Evolutionary conservation across 2,888 invertebrate genomes (phyloP), one percentile per base, ranked within the genome.

Genomic region (Morpho achilles): DNA sequence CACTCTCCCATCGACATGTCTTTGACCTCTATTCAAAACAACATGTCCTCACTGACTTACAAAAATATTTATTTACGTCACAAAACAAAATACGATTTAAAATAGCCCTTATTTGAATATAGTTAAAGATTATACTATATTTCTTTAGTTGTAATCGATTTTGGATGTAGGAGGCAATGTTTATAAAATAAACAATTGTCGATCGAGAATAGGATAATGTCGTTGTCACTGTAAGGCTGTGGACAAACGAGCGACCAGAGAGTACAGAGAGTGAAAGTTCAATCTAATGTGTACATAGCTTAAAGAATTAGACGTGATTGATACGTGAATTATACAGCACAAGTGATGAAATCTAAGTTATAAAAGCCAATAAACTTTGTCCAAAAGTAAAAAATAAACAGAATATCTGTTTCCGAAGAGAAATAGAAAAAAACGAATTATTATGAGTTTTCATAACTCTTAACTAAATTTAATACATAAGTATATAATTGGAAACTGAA

Each of bases 151-250:
- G 50, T 41, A 22, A 51, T 8, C 58, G 42, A 10, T 23, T 40
- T 50, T 60, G 49, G n/a, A 45, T 59, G 55, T 50, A 58, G 58
- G 56, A 57, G 73, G 73, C 64, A 71, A 74, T 82, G 85, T 84
- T 84, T 80, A 71, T 76, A 79, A 76, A 80, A 79, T 83, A 85
- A 86, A 86, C 84, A 86, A 82, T 73, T 77, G 78, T 70, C 71
- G 84, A 82, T 86, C 80, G 75, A 78, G 79, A 78, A 82, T 79
- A 80, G 82, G 82, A 84, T 80, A 82, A 76, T 86, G 84, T 86
- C 84, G 79, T 84, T 85, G 84, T 86, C 85, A 80, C 75, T 80
- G 67, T 74, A 67, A 75, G 75, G 77, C 74, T 70, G 72, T 76
- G 74, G 74, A 80, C 79, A 81, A 77, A 84, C 82, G 73, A 57